Conservation (phyloP, 2,888 invertebrate species). For the Andrena dorsata region DNA sequence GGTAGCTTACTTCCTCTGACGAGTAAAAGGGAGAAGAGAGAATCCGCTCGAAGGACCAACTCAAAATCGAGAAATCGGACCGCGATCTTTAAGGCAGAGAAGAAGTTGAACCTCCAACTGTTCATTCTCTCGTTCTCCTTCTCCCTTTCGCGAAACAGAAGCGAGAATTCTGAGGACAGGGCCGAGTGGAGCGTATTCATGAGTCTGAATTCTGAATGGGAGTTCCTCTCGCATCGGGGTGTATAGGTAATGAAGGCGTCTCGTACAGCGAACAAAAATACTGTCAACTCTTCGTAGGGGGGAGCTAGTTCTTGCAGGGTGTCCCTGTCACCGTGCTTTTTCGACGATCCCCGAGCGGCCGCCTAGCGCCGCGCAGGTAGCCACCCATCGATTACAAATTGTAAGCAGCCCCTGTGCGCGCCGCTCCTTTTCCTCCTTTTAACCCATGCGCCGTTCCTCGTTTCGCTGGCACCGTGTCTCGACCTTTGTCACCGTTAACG, state of each 20-base stretch:
- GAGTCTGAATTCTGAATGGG: constrained; percentile 80
- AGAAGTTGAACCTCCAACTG: no score
- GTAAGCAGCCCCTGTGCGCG: constrained; percentile 74
- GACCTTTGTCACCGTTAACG: constrained; percentile 5
- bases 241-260: constrained; percentile 82
- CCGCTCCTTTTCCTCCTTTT: constrained; percentile 10
- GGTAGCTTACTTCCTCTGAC: no score
- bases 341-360: constrained; percentile 74
- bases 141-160: not conserved
- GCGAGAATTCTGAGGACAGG: constrained; percentile 13
- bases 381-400: constrained; percentile 80
- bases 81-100: no score
- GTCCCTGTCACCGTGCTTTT: constrained; percentile 74
- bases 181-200: constrained; percentile 76
- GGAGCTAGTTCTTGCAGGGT: constrained; percentile 64
- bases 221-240: constrained; percentile 69
- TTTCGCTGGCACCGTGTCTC: not conserved
- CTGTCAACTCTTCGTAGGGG: constrained; percentile 75
- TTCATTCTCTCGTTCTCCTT: no score
- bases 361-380: constrained; percentile 76
- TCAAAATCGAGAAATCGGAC: no score
- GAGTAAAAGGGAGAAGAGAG: no score
- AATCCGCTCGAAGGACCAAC: no score
- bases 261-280: constrained; percentile 78
- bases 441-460: not conserved